phyloP scores from a whole-genome alignment of 2,888 invertebrate genomes.

The Adelphocoris suturalis region DNA sequence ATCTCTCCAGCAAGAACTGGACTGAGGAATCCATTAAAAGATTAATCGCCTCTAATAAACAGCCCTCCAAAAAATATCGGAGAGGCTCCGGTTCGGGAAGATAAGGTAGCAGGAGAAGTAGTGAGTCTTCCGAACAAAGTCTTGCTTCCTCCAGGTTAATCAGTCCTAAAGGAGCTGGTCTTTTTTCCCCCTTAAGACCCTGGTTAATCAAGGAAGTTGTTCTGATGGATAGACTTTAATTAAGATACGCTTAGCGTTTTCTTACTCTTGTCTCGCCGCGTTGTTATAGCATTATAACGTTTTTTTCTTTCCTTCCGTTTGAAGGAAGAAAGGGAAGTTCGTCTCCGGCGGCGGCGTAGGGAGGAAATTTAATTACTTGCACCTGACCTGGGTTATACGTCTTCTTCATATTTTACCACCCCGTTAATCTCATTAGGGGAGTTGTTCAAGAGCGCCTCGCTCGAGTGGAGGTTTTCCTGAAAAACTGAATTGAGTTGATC shows the following conservation, averaged over 20 bases:
- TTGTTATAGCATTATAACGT: slow-evolving; percentile 29
- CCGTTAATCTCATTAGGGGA: background rate
- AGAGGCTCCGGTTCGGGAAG: slow-evolving; percentile 3
- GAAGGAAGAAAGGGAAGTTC: background rate
- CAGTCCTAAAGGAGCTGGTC: slow-evolving; percentile 41
- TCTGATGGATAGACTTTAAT: slow-evolving; percentile 68
- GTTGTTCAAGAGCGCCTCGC: background rate
- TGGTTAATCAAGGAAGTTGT: slow-evolving; percentile 64
- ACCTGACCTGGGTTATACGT: slow-evolving; percentile 1
- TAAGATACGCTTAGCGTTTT: slow-evolving; percentile 63
- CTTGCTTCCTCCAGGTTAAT: slow-evolving; percentile 45
- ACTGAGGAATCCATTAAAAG: slow-evolving; percentile 9
- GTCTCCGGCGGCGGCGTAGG: background rate
- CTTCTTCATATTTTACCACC: background rate
- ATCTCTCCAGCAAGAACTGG: background rate
- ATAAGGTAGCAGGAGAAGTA: background rate
- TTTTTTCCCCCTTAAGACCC: slow-evolving; percentile 38
- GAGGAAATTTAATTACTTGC: slow-evolving; percentile 35
- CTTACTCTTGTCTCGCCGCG: slow-evolving; percentile 41
- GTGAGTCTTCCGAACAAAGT: slow-evolving; percentile 11
- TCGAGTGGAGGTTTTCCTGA: background rate
- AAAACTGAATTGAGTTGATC: background rate
- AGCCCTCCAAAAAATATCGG: slow-evolving; percentile 8
- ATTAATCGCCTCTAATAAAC: slow-evolving; percentile 16
- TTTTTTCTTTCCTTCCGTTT: slow-evolving; percentile 10